A percentile compares a stretch with the other conserved stretches of the same genome.
Evolutionary conservation across 2,113 vertebrate genomes (phyloP).

Genomic region (Bubo bubo): DNA sequence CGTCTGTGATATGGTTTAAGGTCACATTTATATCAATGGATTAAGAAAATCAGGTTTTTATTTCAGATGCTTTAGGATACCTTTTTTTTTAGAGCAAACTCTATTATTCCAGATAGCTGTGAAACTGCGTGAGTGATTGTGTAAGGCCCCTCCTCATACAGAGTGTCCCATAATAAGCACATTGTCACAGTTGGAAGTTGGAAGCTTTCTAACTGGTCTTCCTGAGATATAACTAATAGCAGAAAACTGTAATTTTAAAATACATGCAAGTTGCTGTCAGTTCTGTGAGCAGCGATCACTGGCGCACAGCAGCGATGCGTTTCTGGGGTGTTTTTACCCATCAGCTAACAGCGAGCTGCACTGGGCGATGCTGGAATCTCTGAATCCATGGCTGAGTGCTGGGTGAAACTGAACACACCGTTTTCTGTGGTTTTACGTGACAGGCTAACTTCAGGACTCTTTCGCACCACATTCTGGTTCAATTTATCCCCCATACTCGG

Average conservation of each 20-base stretch:
- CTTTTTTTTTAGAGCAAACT: neutral
- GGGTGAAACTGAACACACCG: fast-evolving
- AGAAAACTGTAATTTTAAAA: neutral
- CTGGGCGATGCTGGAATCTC: neutral
- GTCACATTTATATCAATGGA: neutral
- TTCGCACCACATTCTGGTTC: neutral
- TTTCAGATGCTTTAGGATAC: neutral
- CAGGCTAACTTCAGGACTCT: neutral
- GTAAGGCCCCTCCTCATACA: neutral
- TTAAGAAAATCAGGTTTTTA: neutral
- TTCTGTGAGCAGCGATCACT: neutral
- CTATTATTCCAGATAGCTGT: neutral
- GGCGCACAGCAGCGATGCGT: neutral
- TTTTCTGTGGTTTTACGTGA: neutral
- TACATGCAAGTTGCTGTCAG: neutral
- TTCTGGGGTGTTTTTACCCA: neutral
- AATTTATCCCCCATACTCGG: neutral
- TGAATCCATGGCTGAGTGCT: neutral
- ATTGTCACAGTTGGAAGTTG: neutral
- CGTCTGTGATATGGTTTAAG: neutral
- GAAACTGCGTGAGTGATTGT: neutral
- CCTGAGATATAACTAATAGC: neutral
- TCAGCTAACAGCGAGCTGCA: neutral
- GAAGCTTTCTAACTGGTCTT: neutral
- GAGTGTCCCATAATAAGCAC: neutral